Base-by-base conservation (phyloP, 1,140 invertebrate genomes). In the Cotesia glomerata region DNA sequence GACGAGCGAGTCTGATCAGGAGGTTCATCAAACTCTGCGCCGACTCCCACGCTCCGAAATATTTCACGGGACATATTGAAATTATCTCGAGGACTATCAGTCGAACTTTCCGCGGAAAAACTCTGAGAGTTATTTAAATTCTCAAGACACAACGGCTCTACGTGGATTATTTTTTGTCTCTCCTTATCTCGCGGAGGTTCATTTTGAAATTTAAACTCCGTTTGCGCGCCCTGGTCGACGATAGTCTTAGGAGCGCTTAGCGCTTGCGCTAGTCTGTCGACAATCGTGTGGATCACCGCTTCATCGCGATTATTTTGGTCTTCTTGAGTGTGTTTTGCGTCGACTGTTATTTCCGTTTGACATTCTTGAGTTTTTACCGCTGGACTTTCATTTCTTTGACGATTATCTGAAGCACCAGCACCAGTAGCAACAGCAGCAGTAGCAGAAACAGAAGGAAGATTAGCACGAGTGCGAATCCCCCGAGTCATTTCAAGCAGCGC, bases 401-500 rank as follows among this genome's bases (percentile, higher is more conserved):
- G 49, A 35, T 67, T 16, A 9, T 45, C 11, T 7, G 7, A 11
- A 7, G 39, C 11, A 9, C 7, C n/a, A n/a, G n/a, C n/a, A n/a
- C n/a, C n/a, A n/a, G n/a, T n/a, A 39, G 11, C 39, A 59, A 5
- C 4, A 52, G 56, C 26, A n/a, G 16, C 34, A 61, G 36, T 3
- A 4, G 9, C 39, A 26, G 36, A n/a, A 16, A 36, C n/a, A 9
- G 45, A 45, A 16, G 66, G 11, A 8, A 54, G 34, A 69, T 69
- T 56, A 63, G 66, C 11, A 39, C 9, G 64, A 68, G 32, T 36
- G 39, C 82, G 82, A 64, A 89, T 85, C 39, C 88, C 88, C 67
- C 90, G 85, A 34, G 86, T 84, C 74, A 82, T 82, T 82, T 90
- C 88, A 65, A 91, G 76, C 63, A 88, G 83, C 4, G 86, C 83